Evolutionary conservation across 2,797 vertebrate species (phyloP).

Genomic region (Orientallactaga sibirica): DNA sequence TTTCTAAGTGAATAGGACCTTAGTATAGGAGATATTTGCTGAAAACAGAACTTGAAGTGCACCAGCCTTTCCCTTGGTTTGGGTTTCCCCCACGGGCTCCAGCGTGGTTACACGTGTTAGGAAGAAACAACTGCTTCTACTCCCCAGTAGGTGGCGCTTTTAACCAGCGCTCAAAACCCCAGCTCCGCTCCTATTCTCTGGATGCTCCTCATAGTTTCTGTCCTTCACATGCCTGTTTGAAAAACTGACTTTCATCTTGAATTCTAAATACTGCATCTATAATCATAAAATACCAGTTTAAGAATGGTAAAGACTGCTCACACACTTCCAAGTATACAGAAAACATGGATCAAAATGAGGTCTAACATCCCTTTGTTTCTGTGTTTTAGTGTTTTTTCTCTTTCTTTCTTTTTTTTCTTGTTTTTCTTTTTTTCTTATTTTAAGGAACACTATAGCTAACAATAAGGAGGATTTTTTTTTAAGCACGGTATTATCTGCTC

Average conservation of each 20-base stretch:
- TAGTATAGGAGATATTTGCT: neutral
- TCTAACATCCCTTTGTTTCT: neutral
- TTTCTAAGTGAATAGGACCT: neutral
- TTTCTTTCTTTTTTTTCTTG: neutral
- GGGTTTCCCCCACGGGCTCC: neutral
- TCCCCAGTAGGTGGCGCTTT: slow-evolving; percentile 84
- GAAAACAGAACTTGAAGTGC: neutral
- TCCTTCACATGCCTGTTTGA: slow-evolving; percentile 5
- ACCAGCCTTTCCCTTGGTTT: neutral
- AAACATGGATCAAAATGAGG: neutral
- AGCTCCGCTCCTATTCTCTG: neutral
- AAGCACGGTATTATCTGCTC: neutral
- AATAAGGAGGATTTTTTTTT: neutral
- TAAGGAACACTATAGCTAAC: neutral
- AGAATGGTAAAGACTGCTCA: neutral
- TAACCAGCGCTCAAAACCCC: slow-evolving; percentile 41
- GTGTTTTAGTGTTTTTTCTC: neutral
- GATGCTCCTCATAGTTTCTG: neutral
- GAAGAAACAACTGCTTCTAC: neutral
- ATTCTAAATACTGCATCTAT: neutral
- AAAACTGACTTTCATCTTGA: neutral
- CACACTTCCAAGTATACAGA: no score
- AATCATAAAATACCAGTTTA: neutral
- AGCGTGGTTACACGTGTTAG: neutral
- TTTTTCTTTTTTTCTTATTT: no score